Base-by-base conservation (phyloP, 2,113 vertebrate species). In the Pseudopipra pipra region DNA sequence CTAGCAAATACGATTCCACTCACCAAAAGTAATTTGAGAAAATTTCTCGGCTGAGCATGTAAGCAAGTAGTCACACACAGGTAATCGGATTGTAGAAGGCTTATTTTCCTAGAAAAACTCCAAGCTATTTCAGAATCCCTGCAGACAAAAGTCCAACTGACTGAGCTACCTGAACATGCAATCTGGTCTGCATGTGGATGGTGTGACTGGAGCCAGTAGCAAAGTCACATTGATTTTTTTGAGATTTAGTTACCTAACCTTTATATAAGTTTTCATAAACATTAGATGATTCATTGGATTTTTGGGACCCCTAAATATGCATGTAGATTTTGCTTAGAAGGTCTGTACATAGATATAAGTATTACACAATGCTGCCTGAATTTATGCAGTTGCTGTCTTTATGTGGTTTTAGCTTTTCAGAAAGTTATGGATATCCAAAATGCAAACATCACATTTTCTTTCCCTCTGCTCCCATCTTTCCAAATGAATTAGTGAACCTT, bases 311-410 rank as follows among this genome's bases (percentile, higher is more conserved):
- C 7, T 66, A 62, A 49, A 39, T 39, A 10, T 0, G 6, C 25
- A 7, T 9, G 14, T 6, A 76, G 37, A 35, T 58, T 71, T 95
- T 66, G 4, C 35, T 17, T 27, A 23, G 35, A 52, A 65, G 20
- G 51, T 9, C 4, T 14, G 7, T 66, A 33, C 0, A 2, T 23
- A 28, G 14, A 37, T 1, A 5, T 7, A 85, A 61, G 0, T 27
- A 30, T 56, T 46, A 63, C 6, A 24, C 9, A 47, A 21, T 14
- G 5, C 1, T 67, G 2, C 10, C 24, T 49, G 71, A 75, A 59
- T 63, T 90, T 72, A 44, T 78, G 4, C 16, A 11, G 1, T 72
- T 65, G 55, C 8, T 67, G 5, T 56, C 39, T 75, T 68, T 8
- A 41, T 17, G 10, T 43, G 3, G 3, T 85, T 76, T 83, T 24